These are phyloP conservation scores for Spondyliosoma cantharus DNA, from an alignment of 2,797 vertebrate species.

Conservation along the genomic window DNA sequence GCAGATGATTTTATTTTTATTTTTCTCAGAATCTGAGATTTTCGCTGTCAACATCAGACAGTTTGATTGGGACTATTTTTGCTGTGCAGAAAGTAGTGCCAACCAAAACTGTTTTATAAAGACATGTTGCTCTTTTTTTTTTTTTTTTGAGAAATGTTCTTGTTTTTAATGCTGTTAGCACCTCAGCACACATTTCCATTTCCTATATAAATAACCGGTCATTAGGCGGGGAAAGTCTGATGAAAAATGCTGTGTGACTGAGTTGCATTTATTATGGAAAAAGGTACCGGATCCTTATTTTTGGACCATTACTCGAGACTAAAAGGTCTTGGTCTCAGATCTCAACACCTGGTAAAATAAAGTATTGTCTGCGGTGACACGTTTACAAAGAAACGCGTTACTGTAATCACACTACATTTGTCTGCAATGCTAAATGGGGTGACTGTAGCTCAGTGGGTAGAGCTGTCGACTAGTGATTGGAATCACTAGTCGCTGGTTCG, in stretches of 20 bases:
- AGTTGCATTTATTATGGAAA: too few species aligned
- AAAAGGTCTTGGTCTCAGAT: not conserved
- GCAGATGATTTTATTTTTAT: not conserved
- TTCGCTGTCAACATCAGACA: not conserved
- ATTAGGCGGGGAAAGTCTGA: too few species aligned
- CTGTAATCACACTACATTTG: too few species aligned
- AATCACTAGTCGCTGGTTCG: too few species aligned
- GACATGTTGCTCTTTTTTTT: not conserved
- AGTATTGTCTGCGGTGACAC: too few species aligned
- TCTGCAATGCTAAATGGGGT: too few species aligned
- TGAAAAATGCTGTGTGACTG: not conserved
- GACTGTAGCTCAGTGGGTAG: too few species aligned
- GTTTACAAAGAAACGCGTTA: too few species aligned
- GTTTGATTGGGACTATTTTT: not conserved
- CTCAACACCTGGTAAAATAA: not conserved
- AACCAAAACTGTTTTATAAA: not conserved
- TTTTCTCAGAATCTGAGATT: conserved; percentile 18
- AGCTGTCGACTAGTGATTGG: too few species aligned
- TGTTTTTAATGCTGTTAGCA: not conserved
- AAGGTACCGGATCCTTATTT: too few species aligned
- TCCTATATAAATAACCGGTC: too few species aligned
- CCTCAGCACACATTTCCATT: not conserved
- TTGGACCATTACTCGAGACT: too few species aligned
- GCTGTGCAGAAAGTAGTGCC: not conserved
- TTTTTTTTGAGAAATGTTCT: not conserved